Evolutionary conservation across 2,113 vertebrate species (phyloP), one percentile per base, ranked within the genome.

Genomic region (Montifringilla adamsi): DNA sequence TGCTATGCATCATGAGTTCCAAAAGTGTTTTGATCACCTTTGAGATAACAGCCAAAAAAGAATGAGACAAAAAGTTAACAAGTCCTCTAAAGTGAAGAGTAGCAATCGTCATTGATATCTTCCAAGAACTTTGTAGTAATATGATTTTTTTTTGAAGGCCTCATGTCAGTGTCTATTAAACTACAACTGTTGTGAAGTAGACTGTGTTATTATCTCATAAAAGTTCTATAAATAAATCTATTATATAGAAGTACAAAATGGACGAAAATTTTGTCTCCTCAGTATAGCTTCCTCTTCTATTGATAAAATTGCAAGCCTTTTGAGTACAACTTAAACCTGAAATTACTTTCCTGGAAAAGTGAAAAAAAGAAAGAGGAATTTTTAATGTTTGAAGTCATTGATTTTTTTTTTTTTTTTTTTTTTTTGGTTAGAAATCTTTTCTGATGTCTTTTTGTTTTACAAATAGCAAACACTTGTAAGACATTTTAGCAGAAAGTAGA

Each of bases 391-490:
- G 30, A 58, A 75, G 24, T 33, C 3, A 86, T 62, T 70, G 67
- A 17, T 37, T 26, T 20, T 20, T 95, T 52, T 96, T 95, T 95
- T 96, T 79, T 37, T 37, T 37, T 37, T 37, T 95, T 95, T 96
- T 79, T 37, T 37, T 37, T 37, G 7, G 11, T 41, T 50, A 19
- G 8, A 70, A 74, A 69, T 70, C 1, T 64, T 86, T 67, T 93
- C 44, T 41, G 15, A 63, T 20, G 14, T 1, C 4, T 80, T 56
- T 95, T 80, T 82, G 50, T 84, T 96, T 90, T 95, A 50, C 16
- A 90, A 77, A 69, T 69, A n/a, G 43, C 17, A 78, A 59, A 55
- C 56, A 24, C 9, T 64, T 60, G 21, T 31, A 83, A 78, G 30
- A 46, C 49, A 7, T 59, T 33, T 84, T 64, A 63, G 9, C 17